These are phyloP conservation scores for Xenopus borealis DNA, from an alignment of 2,113 vertebrate species.

Conservation along the genomic window DNA sequence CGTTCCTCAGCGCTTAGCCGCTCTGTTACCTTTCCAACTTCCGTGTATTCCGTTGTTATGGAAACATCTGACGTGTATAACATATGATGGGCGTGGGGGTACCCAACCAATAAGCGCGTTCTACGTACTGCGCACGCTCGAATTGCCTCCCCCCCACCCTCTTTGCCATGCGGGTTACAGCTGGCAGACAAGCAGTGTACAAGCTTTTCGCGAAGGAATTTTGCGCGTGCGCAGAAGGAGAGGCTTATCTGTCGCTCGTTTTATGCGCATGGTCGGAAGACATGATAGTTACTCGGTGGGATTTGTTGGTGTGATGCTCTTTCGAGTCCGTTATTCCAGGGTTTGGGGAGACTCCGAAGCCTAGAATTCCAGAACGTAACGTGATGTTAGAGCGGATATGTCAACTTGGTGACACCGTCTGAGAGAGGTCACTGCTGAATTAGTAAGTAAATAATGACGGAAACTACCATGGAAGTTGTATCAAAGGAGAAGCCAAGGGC, in stretches of 20 bases:
- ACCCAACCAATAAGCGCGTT: background rate
- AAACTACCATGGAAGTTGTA: too few relatives aligned
- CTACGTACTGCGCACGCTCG: conserved; percentile 2
- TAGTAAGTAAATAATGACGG: too few relatives aligned
- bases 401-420: background rate
- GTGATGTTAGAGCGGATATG: background rate
- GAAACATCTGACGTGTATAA: background rate
- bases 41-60: conserved; percentile 21
- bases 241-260: too few relatives aligned
- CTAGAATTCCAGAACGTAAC: background rate
- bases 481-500: too few relatives aligned
- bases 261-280: conserved; percentile 27
- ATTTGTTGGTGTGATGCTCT: background rate
- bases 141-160: background rate
- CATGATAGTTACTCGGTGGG: background rate
- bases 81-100: too few relatives aligned
- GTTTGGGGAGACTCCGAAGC: background rate
- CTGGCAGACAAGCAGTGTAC: too few relatives aligned
- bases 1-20: too few relatives aligned
- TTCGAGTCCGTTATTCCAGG: background rate
- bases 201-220: conserved; percentile 6
- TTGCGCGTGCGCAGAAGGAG: background rate
- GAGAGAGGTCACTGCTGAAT: too few relatives aligned
- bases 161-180: too few relatives aligned
- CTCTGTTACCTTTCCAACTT: background rate